Evolutionary conservation across 2,888 invertebrate species (phyloP).

Genomic region (Abscondita cerata): DNA sequence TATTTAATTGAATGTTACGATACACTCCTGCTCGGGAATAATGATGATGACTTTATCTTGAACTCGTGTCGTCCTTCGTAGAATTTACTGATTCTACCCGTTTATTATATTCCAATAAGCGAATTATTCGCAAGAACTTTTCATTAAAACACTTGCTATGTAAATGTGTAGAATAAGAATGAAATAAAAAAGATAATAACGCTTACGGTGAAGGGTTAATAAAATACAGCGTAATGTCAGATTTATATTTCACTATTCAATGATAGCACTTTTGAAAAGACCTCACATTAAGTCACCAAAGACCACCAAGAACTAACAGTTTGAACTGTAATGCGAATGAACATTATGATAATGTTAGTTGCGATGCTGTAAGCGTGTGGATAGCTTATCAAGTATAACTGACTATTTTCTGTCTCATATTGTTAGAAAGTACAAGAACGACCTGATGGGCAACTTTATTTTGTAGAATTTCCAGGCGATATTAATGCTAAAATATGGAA

Average conservation of each 20-base stretch:
- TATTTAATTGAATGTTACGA: slow-evolving; percentile 19
- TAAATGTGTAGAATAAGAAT: neutral
- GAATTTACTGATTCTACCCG: neutral
- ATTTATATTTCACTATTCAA: slow-evolving; percentile 25
- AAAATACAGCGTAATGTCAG: slow-evolving; percentile 14
- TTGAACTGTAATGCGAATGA: slow-evolving; percentile 35
- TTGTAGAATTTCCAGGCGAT: too few relatives aligned
- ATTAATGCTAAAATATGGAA: too few relatives aligned
- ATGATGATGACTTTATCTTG: slow-evolving; percentile 30
- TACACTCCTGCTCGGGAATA: slow-evolving; percentile 15
- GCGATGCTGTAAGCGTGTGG: slow-evolving; percentile 29
- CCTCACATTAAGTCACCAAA: slow-evolving; percentile 35
- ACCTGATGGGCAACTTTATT: neutral
- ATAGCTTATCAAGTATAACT: slow-evolving; percentile 26
- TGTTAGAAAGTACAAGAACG: slow-evolving; percentile 2
- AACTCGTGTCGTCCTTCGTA: slow-evolving; percentile 17
- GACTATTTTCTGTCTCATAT: slow-evolving; percentile 20
- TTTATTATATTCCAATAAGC: slow-evolving; percentile 9
- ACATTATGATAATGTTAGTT: slow-evolving; percentile 38
- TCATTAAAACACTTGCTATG: neutral
- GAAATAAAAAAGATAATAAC: slow-evolving; percentile 13
- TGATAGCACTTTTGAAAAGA: slow-evolving; percentile 35
- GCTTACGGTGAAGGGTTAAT: neutral
- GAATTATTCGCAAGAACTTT: neutral
- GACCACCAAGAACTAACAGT: slow-evolving; percentile 37